Conservation (phyloP, 2,797 vertebrate genomes). For the Peromyscus aztecus region DNA sequence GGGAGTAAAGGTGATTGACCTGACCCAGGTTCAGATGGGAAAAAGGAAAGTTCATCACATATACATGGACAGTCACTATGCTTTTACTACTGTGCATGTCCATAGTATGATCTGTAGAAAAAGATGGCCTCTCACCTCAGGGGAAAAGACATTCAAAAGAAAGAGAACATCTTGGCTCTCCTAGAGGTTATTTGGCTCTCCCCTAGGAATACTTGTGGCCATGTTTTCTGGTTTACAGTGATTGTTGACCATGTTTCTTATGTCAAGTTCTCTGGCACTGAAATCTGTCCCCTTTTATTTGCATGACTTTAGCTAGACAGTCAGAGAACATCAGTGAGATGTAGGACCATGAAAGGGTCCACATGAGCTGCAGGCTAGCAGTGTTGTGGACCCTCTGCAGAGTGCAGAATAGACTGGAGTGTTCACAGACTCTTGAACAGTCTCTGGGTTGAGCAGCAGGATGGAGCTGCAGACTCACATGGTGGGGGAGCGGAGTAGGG, state of each 20-base stretch:
- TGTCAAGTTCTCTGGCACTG: background rate
- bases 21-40: background rate
- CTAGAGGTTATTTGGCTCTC: background rate
- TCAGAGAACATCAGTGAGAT: background rate
- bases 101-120: background rate
- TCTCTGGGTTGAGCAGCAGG: too few species aligned
- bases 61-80: too few species aligned
- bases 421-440: rapidly evolving
- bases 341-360: background rate
- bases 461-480: background rate
- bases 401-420: background rate
- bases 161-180: too few species aligned
- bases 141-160: background rate
- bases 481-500: background rate
- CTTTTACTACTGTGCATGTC: background rate
- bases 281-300: background rate
- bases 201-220: too few species aligned
- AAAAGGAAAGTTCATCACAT: background rate
- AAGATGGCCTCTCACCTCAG: too few species aligned
- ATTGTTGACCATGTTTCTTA: background rate
- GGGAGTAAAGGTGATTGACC: background rate
- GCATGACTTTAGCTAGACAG: background rate
- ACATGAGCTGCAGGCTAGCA: rapidly evolving
- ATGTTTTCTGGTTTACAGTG: background rate
- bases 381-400: rapidly evolving